A percentile compares a stretch with the other conserved stretches of the same genome.
Evolutionary conservation across 1,140 invertebrate species (phyloP).

Genomic region (Telenomus remus): DNA sequence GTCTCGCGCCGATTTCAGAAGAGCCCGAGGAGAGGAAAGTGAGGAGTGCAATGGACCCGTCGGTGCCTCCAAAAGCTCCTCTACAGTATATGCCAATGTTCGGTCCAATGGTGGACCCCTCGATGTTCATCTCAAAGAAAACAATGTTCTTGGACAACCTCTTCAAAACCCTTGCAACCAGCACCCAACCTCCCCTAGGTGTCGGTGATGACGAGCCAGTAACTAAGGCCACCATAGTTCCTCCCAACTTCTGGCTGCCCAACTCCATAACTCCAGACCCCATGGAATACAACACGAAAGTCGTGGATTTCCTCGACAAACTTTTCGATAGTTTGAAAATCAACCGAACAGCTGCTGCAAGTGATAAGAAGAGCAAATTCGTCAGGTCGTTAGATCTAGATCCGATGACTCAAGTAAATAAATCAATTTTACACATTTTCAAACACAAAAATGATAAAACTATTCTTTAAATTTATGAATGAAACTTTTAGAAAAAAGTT

Average conservation of each 20-base stretch:
- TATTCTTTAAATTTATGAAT: no score
- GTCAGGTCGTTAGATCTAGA: constrained; percentile 53
- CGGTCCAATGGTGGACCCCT: constrained; percentile 63
- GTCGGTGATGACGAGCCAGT: constrained; percentile 50
- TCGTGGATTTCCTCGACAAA: constrained; percentile 66
- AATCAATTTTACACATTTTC: no score
- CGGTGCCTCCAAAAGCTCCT: constrained; percentile 12
- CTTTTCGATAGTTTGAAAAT: constrained; percentile 65
- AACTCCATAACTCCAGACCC: constrained; percentile 62
- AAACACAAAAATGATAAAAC: no score
- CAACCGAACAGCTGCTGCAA: constrained; percentile 55
- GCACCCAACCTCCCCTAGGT: constrained; percentile 43
- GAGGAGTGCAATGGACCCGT: constrained; percentile 8
- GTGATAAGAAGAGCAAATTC: constrained; percentile 42
- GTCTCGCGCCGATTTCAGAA: constrained; percentile 60
- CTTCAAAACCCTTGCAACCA: constrained; percentile 67
- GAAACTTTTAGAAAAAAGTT: constrained; percentile 38
- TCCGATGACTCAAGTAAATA: constrained; percentile 17
- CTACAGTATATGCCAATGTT: constrained; percentile 37
- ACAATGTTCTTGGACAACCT: constrained; percentile 65
- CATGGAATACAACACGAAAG: constrained; percentile 66
- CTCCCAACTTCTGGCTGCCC: constrained; percentile 69
- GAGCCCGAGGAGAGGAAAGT: constrained; percentile 49
- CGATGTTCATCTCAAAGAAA: constrained; percentile 66
- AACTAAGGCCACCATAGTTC: constrained; percentile 67